Conservation (phyloP, 2,888 invertebrate genomes). For the Brachyptera putata region DNA sequence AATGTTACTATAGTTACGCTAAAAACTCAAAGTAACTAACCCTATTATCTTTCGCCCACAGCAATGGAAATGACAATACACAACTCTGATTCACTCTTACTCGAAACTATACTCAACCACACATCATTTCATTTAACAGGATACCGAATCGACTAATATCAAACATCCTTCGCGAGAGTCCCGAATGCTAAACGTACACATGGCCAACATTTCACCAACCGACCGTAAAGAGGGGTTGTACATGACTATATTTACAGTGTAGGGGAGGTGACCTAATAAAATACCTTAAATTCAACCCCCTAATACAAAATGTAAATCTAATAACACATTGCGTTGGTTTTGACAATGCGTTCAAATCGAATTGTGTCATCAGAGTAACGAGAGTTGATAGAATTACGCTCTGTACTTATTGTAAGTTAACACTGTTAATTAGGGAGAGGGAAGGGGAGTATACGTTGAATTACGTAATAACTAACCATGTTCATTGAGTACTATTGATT, state of each 20-base stretch:
- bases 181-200: too few relatives aligned
- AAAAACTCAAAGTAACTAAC: too few relatives aligned
- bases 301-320: slow-evolving; percentile 35
- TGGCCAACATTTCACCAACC: too few relatives aligned
- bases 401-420: slow-evolving; percentile 52
- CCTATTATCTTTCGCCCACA: too few relatives aligned
- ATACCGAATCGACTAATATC: too few relatives aligned
- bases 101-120: too few relatives aligned
- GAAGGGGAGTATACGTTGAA: not conserved
- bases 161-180: too few relatives aligned
- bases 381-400: slow-evolving; percentile 49
- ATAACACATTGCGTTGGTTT: slow-evolving; percentile 29
- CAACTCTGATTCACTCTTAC: too few relatives aligned
- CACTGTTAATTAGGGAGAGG: slow-evolving; percentile 46
- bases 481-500: not conserved
- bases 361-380: slow-evolving; percentile 44
- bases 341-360: slow-evolving; percentile 42
- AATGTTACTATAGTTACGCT: too few relatives aligned
- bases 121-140: too few relatives aligned
- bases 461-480: not conserved
- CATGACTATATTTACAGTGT: slow-evolving; percentile 1
- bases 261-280: slow-evolving; percentile 29
- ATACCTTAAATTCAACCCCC: slow-evolving; percentile 24
- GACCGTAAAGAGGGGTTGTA: not conserved
- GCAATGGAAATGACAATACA: too few relatives aligned